Base-by-base conservation (phyloP, 1,140 invertebrate genomes). In the Drosophila ogumai region DNA sequence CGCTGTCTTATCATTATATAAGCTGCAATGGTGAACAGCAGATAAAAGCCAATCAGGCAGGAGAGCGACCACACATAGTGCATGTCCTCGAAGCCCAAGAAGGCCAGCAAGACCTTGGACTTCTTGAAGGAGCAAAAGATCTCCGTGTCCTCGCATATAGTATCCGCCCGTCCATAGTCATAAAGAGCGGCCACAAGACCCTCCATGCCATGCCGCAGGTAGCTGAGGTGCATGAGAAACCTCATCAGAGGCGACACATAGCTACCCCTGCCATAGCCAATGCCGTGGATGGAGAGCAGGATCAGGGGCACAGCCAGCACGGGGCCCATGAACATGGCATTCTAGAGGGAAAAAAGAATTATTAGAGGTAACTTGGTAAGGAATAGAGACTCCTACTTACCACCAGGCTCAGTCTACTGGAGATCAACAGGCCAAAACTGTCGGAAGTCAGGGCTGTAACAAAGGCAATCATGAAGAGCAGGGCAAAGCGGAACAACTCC, bases 221-320 rank as follows among this genome's bases (percentile, higher is more conserved):
- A 98, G 73, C 97, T 98, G n/a, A 96, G 93, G 76, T 97, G 96
- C 93, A 98, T 96, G 0, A 96, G 93, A 78, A 97, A 93, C 60
- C 94, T 93, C 87, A 96, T 94, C 66, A 96, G 94, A 0, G 95
- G 92, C 1, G 95, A 92, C 59, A 96, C 93, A 3, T 94, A 93
- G 6, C 92, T 93, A 0, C 93, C 82, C 47, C 94, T 94, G 1
- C 95, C 95, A 52, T 93, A 94, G 0, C 96, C 96, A 50, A 97
- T 94, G 52, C 96, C 96, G 91, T 97, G 96, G 0, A 96, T 95
- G 1, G 96, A 95, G 1, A 97, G 90, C 58, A 97, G 82, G 95
- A 97, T 96, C 3, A 97, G 85, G 0, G 96, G 96, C 0, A 96
- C 96, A 22, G 95, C 94, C 13, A 96, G 60, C 0, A 95, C 95